Conservation (phyloP, 2,888 invertebrate genomes). For the Thereva nobilitata region DNA sequence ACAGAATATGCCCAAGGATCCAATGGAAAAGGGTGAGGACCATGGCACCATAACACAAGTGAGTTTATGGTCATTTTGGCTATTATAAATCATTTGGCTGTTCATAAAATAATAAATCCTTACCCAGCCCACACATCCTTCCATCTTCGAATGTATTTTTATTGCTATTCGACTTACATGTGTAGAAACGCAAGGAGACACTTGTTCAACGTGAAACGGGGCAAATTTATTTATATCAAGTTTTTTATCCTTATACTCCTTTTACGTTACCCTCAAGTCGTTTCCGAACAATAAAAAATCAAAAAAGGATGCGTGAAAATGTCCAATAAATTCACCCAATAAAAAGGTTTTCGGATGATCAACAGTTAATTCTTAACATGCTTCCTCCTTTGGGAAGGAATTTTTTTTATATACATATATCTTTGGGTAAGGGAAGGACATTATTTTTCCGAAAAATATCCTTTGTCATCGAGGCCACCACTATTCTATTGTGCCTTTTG, state of each 20-base stretch:
- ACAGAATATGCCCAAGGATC: background rate
- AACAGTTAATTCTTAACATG: constrained; percentile 33
- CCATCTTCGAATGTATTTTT: constrained; percentile 18
- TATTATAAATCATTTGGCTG: constrained; percentile 18
- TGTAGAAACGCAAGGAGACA: constrained; percentile 4
- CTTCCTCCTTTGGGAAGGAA: background rate
- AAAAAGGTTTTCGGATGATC: constrained; percentile 34
- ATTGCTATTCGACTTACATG: constrained; percentile 21
- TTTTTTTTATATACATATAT: background rate
- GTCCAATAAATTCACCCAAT: constrained; percentile 37
- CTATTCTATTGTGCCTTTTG: background rate
- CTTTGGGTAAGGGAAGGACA: constrained; percentile 9
- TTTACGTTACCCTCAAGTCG: background rate
- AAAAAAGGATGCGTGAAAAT: constrained; percentile 35
- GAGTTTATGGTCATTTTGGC: constrained; percentile 7
- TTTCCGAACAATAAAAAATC: constrained; percentile 29
- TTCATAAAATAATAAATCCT: constrained; percentile 31
- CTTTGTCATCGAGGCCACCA: constrained; percentile 21
- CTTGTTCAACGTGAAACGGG: background rate
- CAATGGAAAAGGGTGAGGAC: background rate
- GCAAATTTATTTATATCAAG: constrained; percentile 28
- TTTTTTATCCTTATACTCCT: background rate
- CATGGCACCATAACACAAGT: background rate
- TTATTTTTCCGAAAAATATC: constrained; percentile 19
- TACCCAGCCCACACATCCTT: constrained; percentile 7